Base-by-base conservation (phyloP, 2,113 vertebrate species). In the Tiliqua scincoides region DNA sequence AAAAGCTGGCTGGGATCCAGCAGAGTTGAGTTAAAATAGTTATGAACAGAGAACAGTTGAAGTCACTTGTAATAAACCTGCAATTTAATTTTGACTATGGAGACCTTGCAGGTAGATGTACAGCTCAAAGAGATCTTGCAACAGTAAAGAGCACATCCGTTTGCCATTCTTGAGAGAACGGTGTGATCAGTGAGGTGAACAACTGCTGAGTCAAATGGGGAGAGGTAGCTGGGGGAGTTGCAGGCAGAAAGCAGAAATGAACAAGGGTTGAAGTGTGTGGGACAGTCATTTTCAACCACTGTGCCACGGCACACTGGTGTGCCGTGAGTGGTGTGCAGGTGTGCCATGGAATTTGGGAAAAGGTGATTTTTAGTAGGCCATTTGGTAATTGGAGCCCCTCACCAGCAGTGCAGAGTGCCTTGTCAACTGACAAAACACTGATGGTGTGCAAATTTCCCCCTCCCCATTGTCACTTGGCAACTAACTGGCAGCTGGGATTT, bases 1-100 rank as follows among this genome's bases (percentile, higher is more conserved):
- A 86, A 86, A 72, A 86, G 37, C 67, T 63, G 85, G 77, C 77
- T 86, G 67, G 37, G 77, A 48, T 86, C 63, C 85, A 80, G 57
- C 67, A 72, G 37, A 35, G 35, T 43, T 8, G 35, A 83, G 18
- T 3, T 14, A 15, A 59, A 17, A 17, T 27, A 62, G 37, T 48
- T 72, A 73, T 73, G n/a, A 72, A 23, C 67, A 73, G 40, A 27
- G 30, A 32, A 48, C 23, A 25, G 35, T 3, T 84, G 71, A 71
- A 52, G 59, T 57, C 21, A 35, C 68, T 54, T n/a, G 77, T 18
- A 72, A 68, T 21, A 80, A 79, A 79, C 27, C 21, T 61, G 54
- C 32, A 32, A 79, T 72, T 63, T 35, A 14, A 12, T 48, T 48
- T 40, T 7, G 17, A 27, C 43, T 57, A 15, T 12, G 25, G 75